phyloP scores from a whole-genome alignment of 2,113 vertebrate genomes.

The Phaethornis superciliosus region DNA sequence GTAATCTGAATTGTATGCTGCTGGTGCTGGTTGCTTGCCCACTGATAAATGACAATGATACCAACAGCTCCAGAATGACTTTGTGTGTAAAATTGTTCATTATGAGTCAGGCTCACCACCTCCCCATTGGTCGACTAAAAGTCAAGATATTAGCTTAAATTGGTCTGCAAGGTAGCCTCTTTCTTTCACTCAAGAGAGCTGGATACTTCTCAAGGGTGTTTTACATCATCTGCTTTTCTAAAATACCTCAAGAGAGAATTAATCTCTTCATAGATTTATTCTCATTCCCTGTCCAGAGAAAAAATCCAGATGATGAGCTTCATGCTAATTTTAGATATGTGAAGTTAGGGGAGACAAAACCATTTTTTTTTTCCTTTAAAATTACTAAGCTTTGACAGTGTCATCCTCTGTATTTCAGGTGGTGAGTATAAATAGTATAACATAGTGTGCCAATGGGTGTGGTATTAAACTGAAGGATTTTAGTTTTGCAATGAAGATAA shows the following conservation, averaged over 20 bases:
- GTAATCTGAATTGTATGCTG: neutral
- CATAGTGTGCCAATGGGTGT: neutral
- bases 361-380: neutral
- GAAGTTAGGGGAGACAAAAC: neutral
- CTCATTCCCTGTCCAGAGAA: neutral
- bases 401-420: neutral
- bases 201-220: neutral
- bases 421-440: neutral
- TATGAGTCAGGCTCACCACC: neutral
- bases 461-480: neutral
- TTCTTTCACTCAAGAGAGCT: neutral
- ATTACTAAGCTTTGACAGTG: neutral
- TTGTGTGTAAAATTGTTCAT: neutral
- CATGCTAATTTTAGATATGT: neutral
- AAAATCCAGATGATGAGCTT: neutral
- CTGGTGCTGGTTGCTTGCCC: neutral
- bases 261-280: neutral
- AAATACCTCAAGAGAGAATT: neutral
- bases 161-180: rapidly evolving
- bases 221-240: neutral
- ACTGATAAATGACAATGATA: neutral
- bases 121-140: neutral
- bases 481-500: neutral
- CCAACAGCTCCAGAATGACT: neutral
- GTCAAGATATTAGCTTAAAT: neutral